These are phyloP conservation scores for Sapajus apella DNA, from an alignment of 2,113 vertebrate species.

Conservation along the genomic window DNA sequence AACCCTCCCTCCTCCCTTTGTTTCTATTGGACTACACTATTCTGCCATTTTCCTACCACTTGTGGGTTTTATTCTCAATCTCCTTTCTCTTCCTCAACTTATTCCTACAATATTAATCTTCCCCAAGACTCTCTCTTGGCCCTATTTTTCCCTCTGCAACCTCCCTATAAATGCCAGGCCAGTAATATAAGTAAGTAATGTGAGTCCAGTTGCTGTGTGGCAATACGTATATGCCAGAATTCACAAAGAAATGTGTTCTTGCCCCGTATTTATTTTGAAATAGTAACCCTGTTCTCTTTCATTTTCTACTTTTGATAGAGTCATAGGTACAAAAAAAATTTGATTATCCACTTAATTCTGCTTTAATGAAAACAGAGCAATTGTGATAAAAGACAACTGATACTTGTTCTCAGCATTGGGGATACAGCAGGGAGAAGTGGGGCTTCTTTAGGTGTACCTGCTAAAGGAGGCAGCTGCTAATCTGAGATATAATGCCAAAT, in stretches of 20 bases:
- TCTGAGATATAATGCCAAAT: neutral
- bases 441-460: neutral
- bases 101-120: neutral
- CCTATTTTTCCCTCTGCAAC: neutral
- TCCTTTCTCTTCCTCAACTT: slow-evolving; percentile 6
- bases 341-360: neutral
- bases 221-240: neutral
- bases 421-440: neutral
- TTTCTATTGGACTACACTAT: neutral
- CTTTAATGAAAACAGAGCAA: neutral
- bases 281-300: neutral
- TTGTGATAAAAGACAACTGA: slow-evolving; percentile 12
- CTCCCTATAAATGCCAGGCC: neutral
- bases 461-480: neutral
- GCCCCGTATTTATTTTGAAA: neutral
- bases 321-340: neutral
- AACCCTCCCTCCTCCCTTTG: neutral
- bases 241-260: slow-evolving; percentile 11
- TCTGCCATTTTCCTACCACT: neutral
- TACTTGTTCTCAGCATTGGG: neutral
- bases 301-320: slow-evolving; percentile 23
- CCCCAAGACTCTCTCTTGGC: neutral
- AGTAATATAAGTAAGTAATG: neutral
- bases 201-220: neutral
- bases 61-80: neutral